phyloP scores from a whole-genome alignment of 2,113 vertebrate genomes.

The Charina bottae region DNA sequence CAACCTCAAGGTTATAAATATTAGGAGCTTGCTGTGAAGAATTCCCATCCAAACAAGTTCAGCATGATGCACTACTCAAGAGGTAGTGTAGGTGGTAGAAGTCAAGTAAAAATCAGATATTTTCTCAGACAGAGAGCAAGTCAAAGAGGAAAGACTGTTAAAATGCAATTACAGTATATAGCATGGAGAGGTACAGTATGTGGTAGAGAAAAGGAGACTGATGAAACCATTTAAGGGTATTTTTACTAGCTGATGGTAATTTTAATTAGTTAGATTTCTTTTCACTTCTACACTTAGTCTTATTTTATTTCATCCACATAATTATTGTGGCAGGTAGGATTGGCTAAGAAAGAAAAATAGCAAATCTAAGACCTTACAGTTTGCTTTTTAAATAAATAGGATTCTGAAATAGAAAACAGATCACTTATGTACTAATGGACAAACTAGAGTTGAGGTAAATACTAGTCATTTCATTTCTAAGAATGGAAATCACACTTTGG shows the following conservation, averaged over 20 bases:
- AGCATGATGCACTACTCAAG: conserved; percentile 17
- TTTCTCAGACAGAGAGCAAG: conserved; percentile 23
- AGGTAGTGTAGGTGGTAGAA: not conserved
- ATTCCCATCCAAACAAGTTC: conserved; percentile 31
- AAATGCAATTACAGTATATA: conserved; percentile 7
- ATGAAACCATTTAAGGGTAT: not conserved
- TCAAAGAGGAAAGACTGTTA: not conserved
- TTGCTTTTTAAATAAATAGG: not conserved
- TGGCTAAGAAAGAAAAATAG: not conserved
- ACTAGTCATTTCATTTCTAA: conserved; percentile 1
- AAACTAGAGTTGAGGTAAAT: not conserved
- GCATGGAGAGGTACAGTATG: not conserved
- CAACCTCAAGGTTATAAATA: conserved; percentile 71
- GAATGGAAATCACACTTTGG: not conserved
- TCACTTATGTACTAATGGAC: not conserved
- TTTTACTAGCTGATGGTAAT: conserved; percentile 22
- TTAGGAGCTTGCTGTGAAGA: conserved; percentile 59
- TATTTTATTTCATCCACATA: conserved; percentile 21
- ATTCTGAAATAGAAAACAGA: not conserved
- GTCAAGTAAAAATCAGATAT: conserved; percentile 21
- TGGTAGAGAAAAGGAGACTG: not conserved
- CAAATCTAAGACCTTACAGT: not conserved
- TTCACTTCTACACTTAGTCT: not conserved
- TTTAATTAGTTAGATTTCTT: conserved; percentile 28
- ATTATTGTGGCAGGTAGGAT: not conserved